Evolutionary conservation across 2,113 vertebrate genomes (phyloP), one percentile per base, ranked within the genome.

Genomic region (Piaya cayana): DNA sequence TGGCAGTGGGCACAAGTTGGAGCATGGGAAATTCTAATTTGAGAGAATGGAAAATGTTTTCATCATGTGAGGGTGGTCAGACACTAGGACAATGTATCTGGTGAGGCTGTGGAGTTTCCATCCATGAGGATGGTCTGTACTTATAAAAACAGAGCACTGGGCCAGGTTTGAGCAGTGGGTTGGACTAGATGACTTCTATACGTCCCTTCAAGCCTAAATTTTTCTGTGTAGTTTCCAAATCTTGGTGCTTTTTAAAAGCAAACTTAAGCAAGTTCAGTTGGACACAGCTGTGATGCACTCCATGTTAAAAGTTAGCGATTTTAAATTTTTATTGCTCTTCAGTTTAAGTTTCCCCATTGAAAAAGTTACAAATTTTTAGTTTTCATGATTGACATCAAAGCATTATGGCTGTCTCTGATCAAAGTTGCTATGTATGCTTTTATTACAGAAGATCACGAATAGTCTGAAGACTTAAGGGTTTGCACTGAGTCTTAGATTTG

Each of bases 1-100:
- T 42, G 43, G 32, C 26, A 84, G 15, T 0, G 1, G 34, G 17
- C 1, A 1, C 0, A 0, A 11, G 69, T 45, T 2, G 4, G 60
- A 89, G 8, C 37, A 26, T 12, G 22, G 34, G 25, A 53, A 78
- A 55, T 75, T 82, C 42, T 39, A 29, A 45, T 32, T 22, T 37
- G 47, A 19, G 8, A 2, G 14, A 16, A 47, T 21, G 62, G 62
- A 64, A 90, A 71, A 49, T 30, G 14, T 53, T 91, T 81, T 63
- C 30, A 32, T 14, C 8, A 1, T 6, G 11, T 6, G 11, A 74
- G 26, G 6, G n/a, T 79, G 8, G 8, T 26, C 3, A 4, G 34
- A 23, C 16, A 39, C 12, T 82, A 9, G 27, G 86, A 26, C 8
- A 42, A 12, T 0, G 1, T 76, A 30, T 64, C 58, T 87, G 60